These are phyloP conservation scores for Scartelaos histophorus DNA, from an alignment of 2,113 vertebrate genomes.

Conservation along the genomic window DNA sequence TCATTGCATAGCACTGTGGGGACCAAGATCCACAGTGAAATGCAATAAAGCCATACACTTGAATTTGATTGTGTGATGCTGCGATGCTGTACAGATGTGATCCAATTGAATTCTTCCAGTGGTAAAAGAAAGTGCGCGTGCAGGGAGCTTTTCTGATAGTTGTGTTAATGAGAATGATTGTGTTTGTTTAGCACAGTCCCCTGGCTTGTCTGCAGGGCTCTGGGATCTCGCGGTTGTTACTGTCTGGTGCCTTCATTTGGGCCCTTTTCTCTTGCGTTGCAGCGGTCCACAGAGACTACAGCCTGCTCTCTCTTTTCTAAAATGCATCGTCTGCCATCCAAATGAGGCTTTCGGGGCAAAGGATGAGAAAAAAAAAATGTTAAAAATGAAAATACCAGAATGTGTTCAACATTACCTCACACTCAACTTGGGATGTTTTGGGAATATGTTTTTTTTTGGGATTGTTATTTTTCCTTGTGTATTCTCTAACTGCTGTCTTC, in stretches of 20 bases:
- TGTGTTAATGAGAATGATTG: slow-evolving; percentile 61
- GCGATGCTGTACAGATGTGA: slow-evolving; percentile 47
- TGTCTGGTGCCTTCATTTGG: slow-evolving; percentile 68
- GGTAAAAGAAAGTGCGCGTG: slow-evolving; percentile 26
- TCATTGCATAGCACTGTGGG: slow-evolving; percentile 58
- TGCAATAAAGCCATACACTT: slow-evolving; percentile 54
- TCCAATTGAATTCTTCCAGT: slow-evolving; percentile 55
- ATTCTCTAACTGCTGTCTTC: slow-evolving; percentile 62
- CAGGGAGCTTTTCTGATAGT: slow-evolving; percentile 23
- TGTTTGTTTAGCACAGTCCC: slow-evolving; percentile 66
- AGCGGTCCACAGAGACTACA: slow-evolving; percentile 61
- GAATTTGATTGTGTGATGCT: slow-evolving; percentile 57
- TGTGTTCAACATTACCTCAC: slow-evolving; percentile 62
- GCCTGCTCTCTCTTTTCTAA: slow-evolving; percentile 61
- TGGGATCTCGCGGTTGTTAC: slow-evolving; percentile 43
- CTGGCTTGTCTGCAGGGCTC: slow-evolving; percentile 57
- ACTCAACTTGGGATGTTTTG: slow-evolving; percentile 53
- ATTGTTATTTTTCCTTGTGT: slow-evolving; percentile 64
- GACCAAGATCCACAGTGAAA: slow-evolving; percentile 42
- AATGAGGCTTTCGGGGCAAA: slow-evolving; percentile 69
- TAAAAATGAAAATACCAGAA: slow-evolving; percentile 63
- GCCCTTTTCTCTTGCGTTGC: slow-evolving; percentile 53
- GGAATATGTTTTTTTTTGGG: slow-evolving; percentile 61
- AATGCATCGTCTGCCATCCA: slow-evolving; percentile 67
- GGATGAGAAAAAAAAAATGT: slow-evolving; percentile 31